Evolutionary conservation across 2,113 vertebrate species (phyloP), one percentile per base, ranked within the genome.

Genomic region (cattle (Bos taurus)): DNA sequence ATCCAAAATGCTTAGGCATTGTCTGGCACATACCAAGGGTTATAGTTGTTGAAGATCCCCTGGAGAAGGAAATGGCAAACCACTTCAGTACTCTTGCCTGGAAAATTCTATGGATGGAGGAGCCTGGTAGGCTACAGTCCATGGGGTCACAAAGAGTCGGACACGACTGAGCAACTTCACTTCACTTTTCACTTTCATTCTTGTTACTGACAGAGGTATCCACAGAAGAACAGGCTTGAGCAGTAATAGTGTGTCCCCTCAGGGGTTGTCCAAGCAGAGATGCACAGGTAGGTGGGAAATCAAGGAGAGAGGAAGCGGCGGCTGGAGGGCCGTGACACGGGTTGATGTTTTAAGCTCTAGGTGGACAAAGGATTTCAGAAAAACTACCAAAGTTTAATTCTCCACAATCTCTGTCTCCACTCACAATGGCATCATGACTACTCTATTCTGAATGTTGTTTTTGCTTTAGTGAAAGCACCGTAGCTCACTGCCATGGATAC

Each of bases 391-490:
- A 25, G 36, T 62, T 21, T 64, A 46, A 30, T 86, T 67, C 30
- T n/a, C 15, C 4, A 33, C 50, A 33, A 48, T 48, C 28, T 80
- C 30, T 28, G 17, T 80, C 84, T 94, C 60, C 40, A 50, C 57
- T 50, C 56, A 9, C 21, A 78, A 71, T 6, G 30, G 19, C 5
- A 28, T 88, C 6, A 1, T 59, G 14, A 59, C 28, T 40, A 36
- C 14, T 25, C 21, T 7, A 15, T 83, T 87, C 88, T 81, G 23
- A 93, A 74, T 7, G 33, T 80, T 36, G 8, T 6, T 94, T 81
- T 89, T 57, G 26, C 17, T 43, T 90, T 36, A 88, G 25, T 40
- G 95, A 56, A 87, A 96, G 67, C 5, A 40, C 23, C 67, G 59
- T 89, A 96, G 48, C 23, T 86, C 26, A 77, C 17, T 40, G 23